Conservation (phyloP, 2,797 vertebrate genomes). For the Sebastes matsubarae region DNA sequence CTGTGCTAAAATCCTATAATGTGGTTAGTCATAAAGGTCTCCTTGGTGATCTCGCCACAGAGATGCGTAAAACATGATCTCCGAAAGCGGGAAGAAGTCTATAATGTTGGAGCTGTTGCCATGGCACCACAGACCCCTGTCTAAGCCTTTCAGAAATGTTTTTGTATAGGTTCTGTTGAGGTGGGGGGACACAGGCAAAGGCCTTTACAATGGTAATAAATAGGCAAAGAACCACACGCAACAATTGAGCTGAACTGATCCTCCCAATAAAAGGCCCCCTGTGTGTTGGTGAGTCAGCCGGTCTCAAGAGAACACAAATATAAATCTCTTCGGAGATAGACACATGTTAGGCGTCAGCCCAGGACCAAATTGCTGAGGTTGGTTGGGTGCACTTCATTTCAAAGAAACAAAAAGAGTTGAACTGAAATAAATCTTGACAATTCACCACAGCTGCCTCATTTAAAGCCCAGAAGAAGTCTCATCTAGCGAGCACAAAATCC, state of each 20-base stretch:
- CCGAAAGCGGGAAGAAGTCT: constrained; percentile 42
- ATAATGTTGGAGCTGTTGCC: constrained; percentile 59
- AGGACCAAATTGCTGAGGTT: constrained; percentile 1
- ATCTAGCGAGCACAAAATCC: not conserved
- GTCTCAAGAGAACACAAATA: constrained; percentile 25
- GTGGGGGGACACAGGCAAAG: constrained; percentile 35
- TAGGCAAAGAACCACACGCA: constrained; percentile 50
- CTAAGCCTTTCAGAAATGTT: constrained; percentile 63
- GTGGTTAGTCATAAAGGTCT: constrained; percentile 11
- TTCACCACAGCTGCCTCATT: not conserved
- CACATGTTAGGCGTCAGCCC: not conserved
- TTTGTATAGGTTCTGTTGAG: constrained; percentile 59
- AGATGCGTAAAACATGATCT: constrained; percentile 44
- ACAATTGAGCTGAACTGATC: constrained; percentile 59
- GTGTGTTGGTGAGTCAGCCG: constrained; percentile 37
- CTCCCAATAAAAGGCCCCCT: constrained; percentile 34
- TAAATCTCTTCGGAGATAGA: constrained; percentile 8
- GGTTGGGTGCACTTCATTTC: not conserved
- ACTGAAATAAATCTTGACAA: not conserved
- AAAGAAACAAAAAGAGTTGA: not conserved
- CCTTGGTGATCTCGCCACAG: constrained; percentile 34
- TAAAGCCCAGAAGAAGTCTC: not conserved
- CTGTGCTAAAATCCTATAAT: not conserved
- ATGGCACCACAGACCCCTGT: constrained; percentile 64
- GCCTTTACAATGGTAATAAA: constrained; percentile 70